Conservation (phyloP, 2,797 vertebrate genomes). For the Ficedula albicollis region DNA sequence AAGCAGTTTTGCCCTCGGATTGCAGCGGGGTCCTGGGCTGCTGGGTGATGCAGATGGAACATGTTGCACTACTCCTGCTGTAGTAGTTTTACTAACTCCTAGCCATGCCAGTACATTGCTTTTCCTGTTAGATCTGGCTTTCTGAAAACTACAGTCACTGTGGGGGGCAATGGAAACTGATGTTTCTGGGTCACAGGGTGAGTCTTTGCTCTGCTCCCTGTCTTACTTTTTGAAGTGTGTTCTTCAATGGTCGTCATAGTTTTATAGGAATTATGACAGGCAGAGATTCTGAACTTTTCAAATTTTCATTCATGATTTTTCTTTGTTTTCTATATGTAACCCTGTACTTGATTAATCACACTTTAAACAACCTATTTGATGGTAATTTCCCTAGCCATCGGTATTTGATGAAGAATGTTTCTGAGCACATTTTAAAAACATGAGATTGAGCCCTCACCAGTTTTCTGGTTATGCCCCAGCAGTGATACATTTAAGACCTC, state of each 20-base stretch:
- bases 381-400: not conserved
- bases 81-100: not conserved
- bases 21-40: not conserved
- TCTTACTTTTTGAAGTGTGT: not conserved
- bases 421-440: not conserved
- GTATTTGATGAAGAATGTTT: not conserved
- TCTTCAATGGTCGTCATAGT: not conserved
- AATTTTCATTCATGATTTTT: not conserved
- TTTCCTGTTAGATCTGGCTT: not conserved
- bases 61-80: fast-evolving
- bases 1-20: not conserved
- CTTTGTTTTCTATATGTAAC: not conserved
- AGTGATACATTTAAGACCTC: not conserved
- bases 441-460: not conserved
- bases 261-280: not conserved
- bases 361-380: not conserved
- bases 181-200: not conserved
- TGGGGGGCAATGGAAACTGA: not conserved
- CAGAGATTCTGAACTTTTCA: not conserved
- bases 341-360: not conserved
- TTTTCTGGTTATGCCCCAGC: not conserved
- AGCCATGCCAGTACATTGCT: not conserved
- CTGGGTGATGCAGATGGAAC: not conserved
- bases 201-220: not conserved
- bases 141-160: not conserved